Conservation (phyloP, 2,888 invertebrate species). For the Ormyrus labotus region DNA sequence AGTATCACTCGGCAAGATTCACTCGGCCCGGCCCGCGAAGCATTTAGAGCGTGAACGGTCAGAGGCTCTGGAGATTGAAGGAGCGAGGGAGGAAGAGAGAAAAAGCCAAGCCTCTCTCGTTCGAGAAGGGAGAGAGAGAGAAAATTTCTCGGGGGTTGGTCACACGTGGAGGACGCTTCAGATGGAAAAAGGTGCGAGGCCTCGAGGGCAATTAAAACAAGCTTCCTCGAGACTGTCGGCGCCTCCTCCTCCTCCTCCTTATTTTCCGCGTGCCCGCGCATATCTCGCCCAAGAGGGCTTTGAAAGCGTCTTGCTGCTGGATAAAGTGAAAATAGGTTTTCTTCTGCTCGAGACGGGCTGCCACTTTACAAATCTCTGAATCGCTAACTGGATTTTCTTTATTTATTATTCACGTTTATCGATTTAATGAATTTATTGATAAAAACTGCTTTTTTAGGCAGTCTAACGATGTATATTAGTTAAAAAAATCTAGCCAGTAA, state of each 20-base stretch:
- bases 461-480: no score
- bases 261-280: background rate
- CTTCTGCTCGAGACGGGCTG: background rate
- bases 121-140: constrained; percentile 19
- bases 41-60: constrained; percentile 14
- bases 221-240: constrained; percentile 10
- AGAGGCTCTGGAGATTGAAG: background rate
- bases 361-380: no score
- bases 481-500: no score
- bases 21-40: no score
- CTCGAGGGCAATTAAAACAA: constrained; percentile 33
- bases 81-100: no score
- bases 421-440: no score
- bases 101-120: background rate
- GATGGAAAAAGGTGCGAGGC: constrained; percentile 15
- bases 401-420: background rate
- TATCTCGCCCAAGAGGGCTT: no score
- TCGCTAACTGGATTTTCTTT: background rate
- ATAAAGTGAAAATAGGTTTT: background rate
- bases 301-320: no score
- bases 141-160: constrained; percentile 12
- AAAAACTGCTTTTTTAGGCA: no score
- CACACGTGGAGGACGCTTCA: constrained; percentile 1
- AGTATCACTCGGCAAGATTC: background rate
- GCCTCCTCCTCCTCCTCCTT: background rate